Evolutionary conservation across 2,888 invertebrate genomes (phyloP).

Genomic region (Protophormia terraenovae): DNA sequence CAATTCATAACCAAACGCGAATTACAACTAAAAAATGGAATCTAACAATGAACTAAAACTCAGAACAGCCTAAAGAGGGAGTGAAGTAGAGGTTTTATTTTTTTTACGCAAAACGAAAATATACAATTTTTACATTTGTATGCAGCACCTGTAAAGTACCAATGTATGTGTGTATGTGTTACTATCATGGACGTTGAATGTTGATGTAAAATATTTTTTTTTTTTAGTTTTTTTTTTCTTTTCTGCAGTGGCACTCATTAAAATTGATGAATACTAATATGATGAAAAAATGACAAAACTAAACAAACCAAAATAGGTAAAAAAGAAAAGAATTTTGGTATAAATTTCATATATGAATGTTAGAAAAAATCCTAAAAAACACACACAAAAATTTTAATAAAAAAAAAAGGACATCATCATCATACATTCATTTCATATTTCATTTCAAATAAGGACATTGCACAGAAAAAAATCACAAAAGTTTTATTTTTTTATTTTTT

Average conservation of each 20-base stretch:
- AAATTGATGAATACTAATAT: constrained; percentile 70
- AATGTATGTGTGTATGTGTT: not conserved
- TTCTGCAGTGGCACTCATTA: constrained; percentile 64
- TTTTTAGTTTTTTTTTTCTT: constrained; percentile 28
- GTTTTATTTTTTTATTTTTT: constrained; percentile 19
- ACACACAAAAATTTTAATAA: constrained; percentile 22
- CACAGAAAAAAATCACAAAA: constrained; percentile 29
- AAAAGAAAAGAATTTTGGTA: constrained; percentile 41
- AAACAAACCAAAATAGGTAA: constrained; percentile 69
- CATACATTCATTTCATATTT: constrained; percentile 61
- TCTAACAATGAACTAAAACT: constrained; percentile 23
- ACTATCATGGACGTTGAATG: constrained; percentile 25
- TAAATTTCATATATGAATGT: constrained; percentile 55
- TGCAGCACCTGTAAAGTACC: not conserved
- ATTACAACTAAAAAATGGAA: constrained; percentile 9
- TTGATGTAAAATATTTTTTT: constrained; percentile 52
- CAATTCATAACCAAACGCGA: constrained; percentile 51
- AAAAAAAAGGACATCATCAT: constrained; percentile 49
- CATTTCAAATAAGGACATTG: constrained; percentile 46
- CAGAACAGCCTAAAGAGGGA: not conserved
- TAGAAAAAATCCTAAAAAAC: not conserved
- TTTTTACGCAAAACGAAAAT: constrained; percentile 1
- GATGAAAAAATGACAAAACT: constrained; percentile 68
- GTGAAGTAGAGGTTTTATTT: not conserved
- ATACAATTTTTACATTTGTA: constrained; percentile 9